Percentiles rank a stretch among this genome's conserved stretches.
Evolutionary conservation across 2,888 invertebrate species (phyloP).

Genomic region (Agonum fuliginosum): DNA sequence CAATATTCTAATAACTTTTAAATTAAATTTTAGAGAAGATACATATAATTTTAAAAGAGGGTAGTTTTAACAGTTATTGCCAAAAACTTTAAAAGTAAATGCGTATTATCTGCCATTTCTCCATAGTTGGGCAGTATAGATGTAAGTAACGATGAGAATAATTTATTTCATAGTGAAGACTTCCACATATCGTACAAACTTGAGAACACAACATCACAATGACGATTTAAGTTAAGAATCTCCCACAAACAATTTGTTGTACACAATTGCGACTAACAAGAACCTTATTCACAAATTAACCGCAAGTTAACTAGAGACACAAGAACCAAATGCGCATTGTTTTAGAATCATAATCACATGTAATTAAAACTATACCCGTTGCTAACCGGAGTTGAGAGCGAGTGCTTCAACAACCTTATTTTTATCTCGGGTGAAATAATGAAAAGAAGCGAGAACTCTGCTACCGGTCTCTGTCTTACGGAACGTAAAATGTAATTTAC

Average conservation of each 20-base stretch:
- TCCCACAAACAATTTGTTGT: constrained; percentile 14
- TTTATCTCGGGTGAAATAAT: constrained; percentile 43
- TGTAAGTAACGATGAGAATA: too few species aligned
- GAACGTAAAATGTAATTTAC: constrained; percentile 51
- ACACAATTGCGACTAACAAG: constrained; percentile 21
- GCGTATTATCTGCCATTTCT: too few species aligned
- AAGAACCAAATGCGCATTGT: constrained; percentile 38
- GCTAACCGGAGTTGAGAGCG: constrained; percentile 14
- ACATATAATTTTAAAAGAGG: too few species aligned
- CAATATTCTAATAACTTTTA: too few species aligned
- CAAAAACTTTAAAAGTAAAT: too few species aligned
- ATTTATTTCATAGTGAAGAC: too few species aligned
- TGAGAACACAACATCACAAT: too few species aligned
- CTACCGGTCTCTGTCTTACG: constrained; percentile 28
- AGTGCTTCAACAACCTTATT: constrained; percentile 43
- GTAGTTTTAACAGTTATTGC: too few species aligned
- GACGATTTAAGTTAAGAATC: background rate
- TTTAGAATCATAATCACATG: constrained; percentile 40
- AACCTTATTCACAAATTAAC: constrained; percentile 35
- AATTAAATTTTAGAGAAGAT: too few species aligned
- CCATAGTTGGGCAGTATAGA: too few species aligned
- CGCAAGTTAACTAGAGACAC: background rate
- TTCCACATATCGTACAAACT: too few species aligned
- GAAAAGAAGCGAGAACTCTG: constrained; percentile 41
- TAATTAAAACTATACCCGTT: constrained; percentile 43